These are phyloP conservation scores for Luscinia megarhynchos DNA, from an alignment of 2,797 vertebrate genomes.

Conservation along the genomic window DNA sequence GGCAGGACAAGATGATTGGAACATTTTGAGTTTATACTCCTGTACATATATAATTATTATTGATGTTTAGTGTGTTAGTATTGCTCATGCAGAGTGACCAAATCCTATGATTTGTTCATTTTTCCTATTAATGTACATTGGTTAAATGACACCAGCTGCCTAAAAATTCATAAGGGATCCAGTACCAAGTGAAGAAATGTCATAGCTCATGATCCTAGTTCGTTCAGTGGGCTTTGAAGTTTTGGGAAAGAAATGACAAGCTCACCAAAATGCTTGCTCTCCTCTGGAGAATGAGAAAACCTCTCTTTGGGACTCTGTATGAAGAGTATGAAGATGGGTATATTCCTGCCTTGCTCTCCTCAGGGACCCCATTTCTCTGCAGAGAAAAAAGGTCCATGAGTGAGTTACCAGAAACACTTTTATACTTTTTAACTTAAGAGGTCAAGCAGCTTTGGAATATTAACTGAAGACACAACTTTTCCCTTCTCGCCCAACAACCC, in stretches of 20 bases:
- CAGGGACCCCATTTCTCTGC: not conserved
- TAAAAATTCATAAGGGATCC: not conserved
- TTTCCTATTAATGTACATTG: not conserved
- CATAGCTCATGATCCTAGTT: not conserved
- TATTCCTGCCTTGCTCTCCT: not conserved
- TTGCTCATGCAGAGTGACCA: not conserved
- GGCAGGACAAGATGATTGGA: not conserved
- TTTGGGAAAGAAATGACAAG: not conserved
- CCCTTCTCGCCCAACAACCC: not conserved
- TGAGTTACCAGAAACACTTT: not conserved
- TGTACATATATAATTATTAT: not conserved
- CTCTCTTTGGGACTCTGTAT: not conserved
- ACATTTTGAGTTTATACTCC: not conserved
- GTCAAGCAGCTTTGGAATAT: not conserved
- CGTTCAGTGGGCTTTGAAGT: not conserved
- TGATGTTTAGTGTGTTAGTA: not conserved
- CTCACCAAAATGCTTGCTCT: not conserved
- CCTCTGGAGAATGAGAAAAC: not conserved
- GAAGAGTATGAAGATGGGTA: not conserved
- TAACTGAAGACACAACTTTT: not conserved
- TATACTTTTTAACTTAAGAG: not conserved
- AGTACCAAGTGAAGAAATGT: not conserved
- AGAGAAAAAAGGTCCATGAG: not conserved
- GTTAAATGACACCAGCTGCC: not conserved
- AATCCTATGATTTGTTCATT: not conserved